Evolutionary conservation across 2,888 invertebrate species (phyloP).

Genomic region (Galerucella nymphaeae): DNA sequence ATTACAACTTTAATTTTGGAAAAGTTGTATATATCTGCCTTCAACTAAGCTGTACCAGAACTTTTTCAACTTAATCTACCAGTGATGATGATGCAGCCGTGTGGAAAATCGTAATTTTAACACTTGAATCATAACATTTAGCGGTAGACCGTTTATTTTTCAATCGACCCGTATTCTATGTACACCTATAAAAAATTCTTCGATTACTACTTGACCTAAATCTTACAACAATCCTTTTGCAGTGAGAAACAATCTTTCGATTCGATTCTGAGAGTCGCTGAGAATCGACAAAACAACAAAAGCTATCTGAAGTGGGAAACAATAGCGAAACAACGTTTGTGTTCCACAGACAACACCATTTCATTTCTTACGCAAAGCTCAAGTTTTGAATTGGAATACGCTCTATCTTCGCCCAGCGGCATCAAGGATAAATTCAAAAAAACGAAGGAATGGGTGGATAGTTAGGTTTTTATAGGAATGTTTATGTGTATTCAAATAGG

Average conservation of each 20-base stretch:
- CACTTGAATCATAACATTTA: too few relatives aligned
- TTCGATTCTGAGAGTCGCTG: constrained; percentile 14
- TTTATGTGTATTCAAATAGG: not conserved
- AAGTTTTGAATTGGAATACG: constrained; percentile 27
- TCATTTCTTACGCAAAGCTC: constrained; percentile 32
- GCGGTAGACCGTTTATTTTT: not conserved
- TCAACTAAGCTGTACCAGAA: too few relatives aligned
- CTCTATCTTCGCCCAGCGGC: constrained; percentile 28
- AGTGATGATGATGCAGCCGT: too few relatives aligned
- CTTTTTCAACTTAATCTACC: too few relatives aligned
- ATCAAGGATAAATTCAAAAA: not conserved
- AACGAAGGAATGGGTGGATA: constrained; percentile 10
- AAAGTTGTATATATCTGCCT: too few relatives aligned
- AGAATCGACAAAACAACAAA: constrained; percentile 29
- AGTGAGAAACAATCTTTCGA: constrained; percentile 17
- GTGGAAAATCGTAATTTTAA: too few relatives aligned
- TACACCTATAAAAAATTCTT: not conserved
- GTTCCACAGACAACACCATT: constrained; percentile 22
- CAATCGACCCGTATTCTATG: not conserved
- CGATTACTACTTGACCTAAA: constrained; percentile 15
- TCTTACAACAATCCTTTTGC: not conserved
- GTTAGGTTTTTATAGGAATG: constrained; percentile 9
- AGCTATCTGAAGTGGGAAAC: constrained; percentile 33
- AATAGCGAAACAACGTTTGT: constrained; percentile 32
- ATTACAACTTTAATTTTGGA: too few relatives aligned